phyloP scores from a whole-genome alignment of 2,113 vertebrate genomes.

The Alethe castanea region DNA sequence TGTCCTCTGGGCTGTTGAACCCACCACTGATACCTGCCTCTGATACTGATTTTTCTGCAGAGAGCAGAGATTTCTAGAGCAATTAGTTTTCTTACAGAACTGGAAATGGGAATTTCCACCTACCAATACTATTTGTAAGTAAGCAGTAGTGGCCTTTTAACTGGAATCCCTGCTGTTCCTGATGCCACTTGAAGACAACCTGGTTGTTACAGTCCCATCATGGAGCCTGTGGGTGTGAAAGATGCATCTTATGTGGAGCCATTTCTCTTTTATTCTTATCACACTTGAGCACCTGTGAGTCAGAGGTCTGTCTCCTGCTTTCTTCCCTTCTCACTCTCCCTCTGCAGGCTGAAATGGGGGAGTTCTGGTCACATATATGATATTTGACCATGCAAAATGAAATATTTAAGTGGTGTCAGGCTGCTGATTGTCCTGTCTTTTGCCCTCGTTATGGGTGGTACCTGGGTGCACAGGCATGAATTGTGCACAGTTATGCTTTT shows the following conservation, averaged over 20 bases:
- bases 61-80: background rate
- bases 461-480: background rate
- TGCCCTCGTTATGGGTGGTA: rapidly evolving
- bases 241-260: background rate
- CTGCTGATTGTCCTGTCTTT: background rate
- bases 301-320: background rate
- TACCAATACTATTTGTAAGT: background rate
- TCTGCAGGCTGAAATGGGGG: background rate
- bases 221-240: background rate
- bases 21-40: background rate
- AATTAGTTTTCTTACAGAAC: background rate
- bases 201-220: background rate
- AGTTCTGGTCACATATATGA: background rate
- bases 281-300: background rate
- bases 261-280: background rate
- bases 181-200: background rate
- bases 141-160: background rate
- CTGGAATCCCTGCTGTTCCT: background rate
- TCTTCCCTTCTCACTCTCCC: background rate
- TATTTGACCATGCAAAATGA: background rate
- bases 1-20: background rate
- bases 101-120: background rate
- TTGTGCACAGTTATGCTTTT: background rate
- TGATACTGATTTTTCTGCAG: background rate
- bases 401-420: background rate